Base-by-base conservation (phyloP, 2,113 vertebrate species). In the Menura novaehollandiae region DNA sequence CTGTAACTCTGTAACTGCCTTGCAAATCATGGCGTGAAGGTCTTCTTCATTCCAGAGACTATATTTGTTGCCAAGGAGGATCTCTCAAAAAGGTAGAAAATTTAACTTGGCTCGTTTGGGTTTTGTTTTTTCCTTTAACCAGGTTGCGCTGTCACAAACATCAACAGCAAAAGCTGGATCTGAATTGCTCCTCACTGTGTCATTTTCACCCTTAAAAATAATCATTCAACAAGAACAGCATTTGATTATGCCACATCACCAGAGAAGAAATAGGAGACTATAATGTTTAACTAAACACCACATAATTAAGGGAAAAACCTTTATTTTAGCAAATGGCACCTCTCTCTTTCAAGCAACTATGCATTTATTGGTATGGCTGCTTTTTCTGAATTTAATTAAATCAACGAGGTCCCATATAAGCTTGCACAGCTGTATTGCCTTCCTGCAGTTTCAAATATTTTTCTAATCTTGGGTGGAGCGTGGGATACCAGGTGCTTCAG, bases 401-500 rank as follows among this genome's bases (percentile, higher is more conserved):
- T 67, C 83, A 95, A 35, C 76, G 64, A 78, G 44, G 55, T 75
- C 41, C 20, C 60, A 46, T 64, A 66, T 58, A 96, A 96, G 35
- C 88, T 58, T 91, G 49, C 72, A 90, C 94, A 97, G 95, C 96
- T 95, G 95, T 83, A 88, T 80, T 85, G 94, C 87, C 58, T 95
- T 96, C 85, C 96, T 92, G 78, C 84, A 76, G 71, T 68, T 94
- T 97, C 73, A 93, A 93, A 87, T 90, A 77, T 84, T 88, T 91
- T 79, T 87, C 73, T 47, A 51, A 72, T 87, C 86, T 91, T 88
- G 87, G 89, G 64, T 84, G 91, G 91, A 93, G 94, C 64, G 91
- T 95, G 88, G 93, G 95, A 97, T 93, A 94, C 88, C 95, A 96
- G 96, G 95, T 97, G 97, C 73, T 92, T 79, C 92, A 79, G 72